A percentile compares a stretch with the other conserved stretches of the same genome.
phyloP scores from a whole-genome alignment of 2,113 vertebrate genomes.

The Podarcis raffonei region DNA sequence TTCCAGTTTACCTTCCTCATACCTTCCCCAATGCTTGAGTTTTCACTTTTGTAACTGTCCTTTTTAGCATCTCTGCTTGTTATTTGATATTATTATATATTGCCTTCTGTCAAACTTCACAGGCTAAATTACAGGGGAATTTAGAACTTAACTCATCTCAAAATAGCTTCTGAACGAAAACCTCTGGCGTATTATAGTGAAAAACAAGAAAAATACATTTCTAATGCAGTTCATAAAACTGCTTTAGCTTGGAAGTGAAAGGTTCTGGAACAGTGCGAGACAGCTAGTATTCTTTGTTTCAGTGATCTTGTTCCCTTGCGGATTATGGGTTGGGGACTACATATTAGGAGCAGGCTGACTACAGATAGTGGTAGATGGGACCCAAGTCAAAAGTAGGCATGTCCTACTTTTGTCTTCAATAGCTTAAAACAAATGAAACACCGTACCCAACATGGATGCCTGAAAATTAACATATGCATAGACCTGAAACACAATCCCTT shows the following conservation, averaged over 20 bases:
- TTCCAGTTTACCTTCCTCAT: not conserved
- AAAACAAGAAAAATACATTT: not conserved
- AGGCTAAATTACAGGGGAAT: not conserved
- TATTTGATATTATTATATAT: not conserved
- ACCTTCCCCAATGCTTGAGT: not conserved
- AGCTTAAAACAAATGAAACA: too few relatives aligned
- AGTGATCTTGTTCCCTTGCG: too few relatives aligned
- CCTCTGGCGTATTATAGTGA: not conserved
- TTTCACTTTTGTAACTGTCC: constrained; percentile 10
- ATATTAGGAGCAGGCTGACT: not conserved
- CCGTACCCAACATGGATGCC: too few relatives aligned
- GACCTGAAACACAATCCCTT: too few relatives aligned
- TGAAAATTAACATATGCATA: too few relatives aligned
- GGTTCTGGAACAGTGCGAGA: not conserved
- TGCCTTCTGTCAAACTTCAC: not conserved
- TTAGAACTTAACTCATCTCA: not conserved
- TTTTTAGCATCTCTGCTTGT: not conserved
- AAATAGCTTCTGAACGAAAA: not conserved
- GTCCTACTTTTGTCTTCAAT: too few relatives aligned
- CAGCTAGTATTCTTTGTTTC: too few relatives aligned
- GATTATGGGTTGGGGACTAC: too few relatives aligned
- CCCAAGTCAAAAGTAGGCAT: too few relatives aligned
- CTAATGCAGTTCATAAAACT: not conserved
- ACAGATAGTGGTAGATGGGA: too few relatives aligned
- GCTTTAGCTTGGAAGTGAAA: not conserved